Percentiles rank a stretch among this genome's conserved stretches.
phyloP scores from a whole-genome alignment of 2,113 vertebrate species.

The Aix galericulata region DNA sequence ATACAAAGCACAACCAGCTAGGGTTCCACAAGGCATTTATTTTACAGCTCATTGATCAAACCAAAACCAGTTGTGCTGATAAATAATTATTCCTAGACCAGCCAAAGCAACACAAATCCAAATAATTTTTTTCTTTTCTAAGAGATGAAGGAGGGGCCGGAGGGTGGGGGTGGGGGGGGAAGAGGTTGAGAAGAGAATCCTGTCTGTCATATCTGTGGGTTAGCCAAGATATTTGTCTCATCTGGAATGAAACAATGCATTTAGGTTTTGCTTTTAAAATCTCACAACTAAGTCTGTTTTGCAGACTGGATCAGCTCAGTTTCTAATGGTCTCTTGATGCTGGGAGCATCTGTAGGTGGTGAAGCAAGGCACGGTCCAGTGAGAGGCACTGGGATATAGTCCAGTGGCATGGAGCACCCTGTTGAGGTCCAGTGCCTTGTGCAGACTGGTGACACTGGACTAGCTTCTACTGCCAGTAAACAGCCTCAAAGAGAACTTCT shows the following conservation, averaged over 20 bases:
- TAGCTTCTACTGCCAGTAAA: neutral
- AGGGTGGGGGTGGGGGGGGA: no score
- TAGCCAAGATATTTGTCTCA: neutral
- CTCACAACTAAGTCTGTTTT: neutral
- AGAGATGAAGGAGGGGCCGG: neutral
- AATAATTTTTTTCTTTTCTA: neutral
- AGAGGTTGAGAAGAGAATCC: neutral
- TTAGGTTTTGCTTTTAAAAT: neutral
- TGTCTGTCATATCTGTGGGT: neutral
- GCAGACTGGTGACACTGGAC: neutral
- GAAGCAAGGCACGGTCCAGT: neutral
- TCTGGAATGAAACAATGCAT: neutral
- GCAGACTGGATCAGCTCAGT: neutral
- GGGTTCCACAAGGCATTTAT: neutral
- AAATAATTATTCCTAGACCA: neutral
- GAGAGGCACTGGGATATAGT: neutral
- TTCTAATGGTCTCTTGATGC: neutral
- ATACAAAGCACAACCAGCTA: neutral
- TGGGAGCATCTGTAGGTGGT: neutral
- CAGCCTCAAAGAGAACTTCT: neutral
- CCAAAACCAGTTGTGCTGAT: neutral
- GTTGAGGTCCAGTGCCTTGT: neutral
- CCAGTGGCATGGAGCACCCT: neutral
- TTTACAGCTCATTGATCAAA: neutral
- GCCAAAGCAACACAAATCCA: neutral